These are phyloP conservation scores for Arrhamphus sclerolepis DNA, from an alignment of 2,797 vertebrate species.

Conservation along the genomic window DNA sequence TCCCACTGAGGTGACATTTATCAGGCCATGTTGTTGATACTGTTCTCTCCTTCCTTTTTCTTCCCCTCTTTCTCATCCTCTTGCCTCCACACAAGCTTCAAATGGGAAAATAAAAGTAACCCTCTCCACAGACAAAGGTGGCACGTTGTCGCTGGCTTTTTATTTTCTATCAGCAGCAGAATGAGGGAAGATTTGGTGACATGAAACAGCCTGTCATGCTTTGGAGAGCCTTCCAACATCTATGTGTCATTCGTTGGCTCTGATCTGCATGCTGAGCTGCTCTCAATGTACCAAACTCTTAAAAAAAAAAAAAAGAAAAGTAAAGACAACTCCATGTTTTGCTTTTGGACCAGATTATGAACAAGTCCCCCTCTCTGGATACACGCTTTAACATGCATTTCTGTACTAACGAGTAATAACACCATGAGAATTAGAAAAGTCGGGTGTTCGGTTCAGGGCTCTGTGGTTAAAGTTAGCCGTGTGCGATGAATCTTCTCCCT, in stretches of 20 bases:
- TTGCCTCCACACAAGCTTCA: too few relatives aligned
- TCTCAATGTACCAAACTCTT: slow-evolving; percentile 9
- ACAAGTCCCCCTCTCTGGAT: too few relatives aligned
- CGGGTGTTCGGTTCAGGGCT: too few relatives aligned
- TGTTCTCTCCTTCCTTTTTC: too few relatives aligned
- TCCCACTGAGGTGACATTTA: too few relatives aligned
- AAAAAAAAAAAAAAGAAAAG: not conserved
- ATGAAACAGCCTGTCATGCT: slow-evolving; percentile 38
- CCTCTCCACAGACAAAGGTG: slow-evolving; percentile 49
- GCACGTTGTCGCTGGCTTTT: slow-evolving; percentile 37
- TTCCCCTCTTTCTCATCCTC: too few relatives aligned
- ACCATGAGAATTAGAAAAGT: not conserved
- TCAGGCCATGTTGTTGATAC: too few relatives aligned
- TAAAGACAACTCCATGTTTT: slow-evolving; percentile 2
- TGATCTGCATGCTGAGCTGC: slow-evolving; percentile 20
- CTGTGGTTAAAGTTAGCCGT: not conserved
- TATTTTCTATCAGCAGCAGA: slow-evolving; percentile 24
- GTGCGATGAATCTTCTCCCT: slow-evolving; percentile 8
- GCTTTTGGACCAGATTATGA: too few relatives aligned
- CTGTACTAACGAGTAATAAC: not conserved
- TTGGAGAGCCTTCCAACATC: slow-evolving; percentile 19
- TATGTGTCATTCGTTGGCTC: too few relatives aligned
- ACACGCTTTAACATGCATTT: not conserved
- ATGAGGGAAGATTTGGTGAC: slow-evolving; percentile 19
- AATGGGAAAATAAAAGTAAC: too few relatives aligned